Percentiles rank a stretch among this genome's conserved stretches.
Conservation (phyloP, 2,113 vertebrate genomes). For the Pelobates fuscus region DNA sequence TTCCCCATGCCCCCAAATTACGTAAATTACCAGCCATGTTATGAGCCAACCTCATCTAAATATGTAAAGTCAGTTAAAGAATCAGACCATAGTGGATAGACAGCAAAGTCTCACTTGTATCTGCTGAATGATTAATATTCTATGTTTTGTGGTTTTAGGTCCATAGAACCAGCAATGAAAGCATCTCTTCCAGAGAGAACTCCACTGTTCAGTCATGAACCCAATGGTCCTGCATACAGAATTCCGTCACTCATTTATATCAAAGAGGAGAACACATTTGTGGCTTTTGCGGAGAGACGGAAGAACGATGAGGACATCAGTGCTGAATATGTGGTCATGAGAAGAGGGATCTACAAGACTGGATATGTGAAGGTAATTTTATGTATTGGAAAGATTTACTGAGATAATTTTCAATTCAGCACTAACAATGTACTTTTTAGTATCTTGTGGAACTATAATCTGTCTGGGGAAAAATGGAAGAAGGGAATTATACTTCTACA, state of each 20-base stretch:
- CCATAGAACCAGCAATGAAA: neutral
- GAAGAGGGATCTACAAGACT: constrained; percentile 63
- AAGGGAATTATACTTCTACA: no score
- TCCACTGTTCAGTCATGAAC: constrained; percentile 9
- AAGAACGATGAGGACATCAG: constrained; percentile 59
- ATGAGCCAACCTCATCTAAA: no score
- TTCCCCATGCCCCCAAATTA: no score
- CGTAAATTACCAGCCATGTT: no score
- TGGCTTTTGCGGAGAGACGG: constrained; percentile 78
- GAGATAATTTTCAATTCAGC: no score
- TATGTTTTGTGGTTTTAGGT: neutral
- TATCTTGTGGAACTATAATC: neutral
- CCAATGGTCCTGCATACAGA: constrained; percentile 37
- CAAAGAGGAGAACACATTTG: constrained; percentile 63
- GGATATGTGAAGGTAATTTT: constrained; percentile 64
- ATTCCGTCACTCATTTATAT: constrained; percentile 77
- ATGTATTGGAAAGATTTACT: neutral
- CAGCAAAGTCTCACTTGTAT: no score
- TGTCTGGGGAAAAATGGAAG: neutral
- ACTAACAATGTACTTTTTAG: neutral
- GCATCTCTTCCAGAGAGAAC: constrained; percentile 10
- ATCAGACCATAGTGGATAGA: no score
- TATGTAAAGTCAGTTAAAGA: no score
- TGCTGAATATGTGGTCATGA: constrained; percentile 72
- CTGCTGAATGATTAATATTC: no score